These are phyloP conservation scores for Galerucella nymphaeae DNA, from an alignment of 2,888 invertebrate species.

Conservation along the genomic window DNA sequence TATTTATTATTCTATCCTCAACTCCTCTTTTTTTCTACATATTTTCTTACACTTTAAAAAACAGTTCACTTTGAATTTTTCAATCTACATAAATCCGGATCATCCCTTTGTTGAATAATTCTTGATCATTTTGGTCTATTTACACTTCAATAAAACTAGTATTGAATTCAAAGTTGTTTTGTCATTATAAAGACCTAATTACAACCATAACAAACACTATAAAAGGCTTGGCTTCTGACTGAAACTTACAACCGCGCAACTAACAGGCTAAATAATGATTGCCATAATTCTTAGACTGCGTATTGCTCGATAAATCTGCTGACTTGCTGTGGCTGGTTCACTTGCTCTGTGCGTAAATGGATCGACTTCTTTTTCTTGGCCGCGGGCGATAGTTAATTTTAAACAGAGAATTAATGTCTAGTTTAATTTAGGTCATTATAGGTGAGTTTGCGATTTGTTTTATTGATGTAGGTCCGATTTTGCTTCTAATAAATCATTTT, in stretches of 20 bases:
- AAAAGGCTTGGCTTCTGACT: constrained; percentile 38
- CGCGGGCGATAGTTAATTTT: constrained; percentile 3
- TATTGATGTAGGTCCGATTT: background rate
- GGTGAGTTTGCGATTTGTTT: background rate
- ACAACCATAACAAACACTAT: constrained; percentile 38
- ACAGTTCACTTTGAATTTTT: too few species aligned
- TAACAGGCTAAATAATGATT: constrained; percentile 39
- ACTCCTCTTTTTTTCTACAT: too few species aligned
- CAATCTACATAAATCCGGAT: too few species aligned
- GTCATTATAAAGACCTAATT: constrained; percentile 32
- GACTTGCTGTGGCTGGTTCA: constrained; percentile 17
- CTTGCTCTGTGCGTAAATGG: constrained; percentile 11
- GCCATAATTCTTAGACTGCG: constrained; percentile 31
- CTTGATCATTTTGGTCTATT: background rate
- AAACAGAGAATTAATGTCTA: constrained; percentile 9
- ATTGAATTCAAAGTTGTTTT: constrained; percentile 26
- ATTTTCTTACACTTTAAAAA: too few species aligned
- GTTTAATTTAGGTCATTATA: constrained; percentile 11
- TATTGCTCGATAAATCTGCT: constrained; percentile 28
- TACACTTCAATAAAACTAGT: constrained; percentile 9
- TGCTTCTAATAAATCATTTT: background rate
- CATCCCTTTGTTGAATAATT: background rate
- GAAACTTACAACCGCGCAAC: constrained; percentile 34
- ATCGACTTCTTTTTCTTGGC: constrained; percentile 8
- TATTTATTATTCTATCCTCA: too few species aligned